Conservation (phyloP, 2,888 invertebrate genomes). For the Hipparchia sbordonii region DNA sequence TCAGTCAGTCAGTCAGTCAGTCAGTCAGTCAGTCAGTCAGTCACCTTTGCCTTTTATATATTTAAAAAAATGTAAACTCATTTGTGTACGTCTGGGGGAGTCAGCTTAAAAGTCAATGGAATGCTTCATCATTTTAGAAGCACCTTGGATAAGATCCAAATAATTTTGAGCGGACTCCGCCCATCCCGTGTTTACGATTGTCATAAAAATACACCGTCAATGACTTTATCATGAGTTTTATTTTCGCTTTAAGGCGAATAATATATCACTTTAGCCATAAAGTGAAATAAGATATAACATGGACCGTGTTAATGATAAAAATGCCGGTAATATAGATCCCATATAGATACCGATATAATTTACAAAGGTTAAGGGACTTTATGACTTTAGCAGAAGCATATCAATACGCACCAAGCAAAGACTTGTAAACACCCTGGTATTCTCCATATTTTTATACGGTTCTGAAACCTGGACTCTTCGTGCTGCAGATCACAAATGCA, state of each 20-base stretch:
- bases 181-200: constrained; percentile 45
- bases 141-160: constrained; percentile 44
- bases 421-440: no score
- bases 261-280: constrained; percentile 10
- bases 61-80: no score
- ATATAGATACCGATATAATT: background rate
- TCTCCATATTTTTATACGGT: no score
- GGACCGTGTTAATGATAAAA: background rate
- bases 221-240: constrained; percentile 36
- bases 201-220: constrained; percentile 44
- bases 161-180: constrained; percentile 43
- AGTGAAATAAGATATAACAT: constrained; percentile 5
- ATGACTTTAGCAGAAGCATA: no score
- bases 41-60: no score
- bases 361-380: no score
- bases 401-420: no score
- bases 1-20: no score
- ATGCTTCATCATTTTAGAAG: background rate
- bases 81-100: background rate
- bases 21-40: no score
- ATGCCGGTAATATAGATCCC: background rate
- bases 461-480: no score
- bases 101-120: background rate
- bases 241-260: constrained; percentile 22
- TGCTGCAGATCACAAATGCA: no score